Base-by-base conservation (phyloP, 2,888 invertebrate genomes). In the Synergus umbraculus region DNA sequence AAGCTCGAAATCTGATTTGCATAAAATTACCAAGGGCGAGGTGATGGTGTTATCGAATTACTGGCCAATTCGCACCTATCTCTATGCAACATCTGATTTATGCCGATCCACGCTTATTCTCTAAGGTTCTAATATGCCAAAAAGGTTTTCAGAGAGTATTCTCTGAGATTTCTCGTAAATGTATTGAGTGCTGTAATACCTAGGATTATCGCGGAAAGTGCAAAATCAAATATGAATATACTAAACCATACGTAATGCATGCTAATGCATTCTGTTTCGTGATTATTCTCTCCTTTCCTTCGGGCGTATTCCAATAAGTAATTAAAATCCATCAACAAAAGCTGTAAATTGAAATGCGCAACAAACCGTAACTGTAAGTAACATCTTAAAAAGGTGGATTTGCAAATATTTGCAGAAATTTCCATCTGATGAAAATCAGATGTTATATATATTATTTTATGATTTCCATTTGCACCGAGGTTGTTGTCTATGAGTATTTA, bases 1-100 rank as follows among this genome's bases (percentile, higher is more conserved):
- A 54, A 46, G 18, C 54, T 67, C 29, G 76, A 41, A 82, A 82
- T 79, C 78, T 78, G 69, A 79, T 80, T 80, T 78, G 79, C 82
- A 80, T 82, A 79, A 80, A 82, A 82, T 82, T 80, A 82, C 46
- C 46, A 2, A 76, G 64, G 49, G 76, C 69, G 76, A 76, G 65
- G 78, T 43, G 54, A 67, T 46, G 58, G 78, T 41, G 76, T 82
- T 82, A 80, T 80, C 76, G 43, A 80, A 80, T 82, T 78, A 82
- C 79, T 78, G 80, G 80, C 64, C 79, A 78, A 80, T 82, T 79
- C 60, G 13, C 80, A 80, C 67, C 66, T 65, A 79, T 73, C 77
- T 77, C 65, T 13, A 43, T 54, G 66, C 43, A 54, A 2, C n/a
- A n/a, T 66, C 65, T 63, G 77, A 77, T 77, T 77, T 66, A 77